Percentiles rank a stretch among this genome's conserved stretches.
Conservation (phyloP, 1,140 invertebrate species). For the Orchesella cincta region DNA sequence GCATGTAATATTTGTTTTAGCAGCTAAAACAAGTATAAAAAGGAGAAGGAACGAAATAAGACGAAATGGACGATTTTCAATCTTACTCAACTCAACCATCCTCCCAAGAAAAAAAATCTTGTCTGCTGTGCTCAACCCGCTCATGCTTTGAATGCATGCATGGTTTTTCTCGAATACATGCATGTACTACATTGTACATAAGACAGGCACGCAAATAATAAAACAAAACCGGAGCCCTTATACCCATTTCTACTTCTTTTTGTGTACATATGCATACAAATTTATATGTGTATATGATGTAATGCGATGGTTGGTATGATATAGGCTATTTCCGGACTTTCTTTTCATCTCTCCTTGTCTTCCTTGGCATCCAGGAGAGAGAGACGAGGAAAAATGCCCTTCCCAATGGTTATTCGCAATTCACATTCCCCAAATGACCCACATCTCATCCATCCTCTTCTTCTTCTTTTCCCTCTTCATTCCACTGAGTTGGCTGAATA, state of each 20-base stretch:
- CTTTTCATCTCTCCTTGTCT: neutral
- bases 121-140: neutral
- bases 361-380: neutral
- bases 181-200: neutral
- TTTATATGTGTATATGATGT: neutral
- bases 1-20: no score
- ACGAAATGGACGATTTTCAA: conserved; percentile 14
- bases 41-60: neutral
- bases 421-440: conserved; percentile 25
- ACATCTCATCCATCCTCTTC: conserved; percentile 12
- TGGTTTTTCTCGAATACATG: neutral
- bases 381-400: neutral
- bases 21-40: no score
- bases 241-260: no score
- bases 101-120: neutral
- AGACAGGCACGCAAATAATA: neutral
- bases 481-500: no score
- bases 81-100: conserved; percentile 11
- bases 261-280: no score
- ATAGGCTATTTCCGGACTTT: conserved; percentile 24
- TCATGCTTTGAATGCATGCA: neutral
- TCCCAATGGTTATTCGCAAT: conserved; percentile 1
- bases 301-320: neutral
- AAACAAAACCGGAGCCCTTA: neutral
- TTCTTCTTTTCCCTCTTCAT: neutral